A percentile compares a stretch with the other conserved stretches of the same genome.
Conservation (phyloP, 2,888 invertebrate species). For the Drosophila paramelanica region DNA sequence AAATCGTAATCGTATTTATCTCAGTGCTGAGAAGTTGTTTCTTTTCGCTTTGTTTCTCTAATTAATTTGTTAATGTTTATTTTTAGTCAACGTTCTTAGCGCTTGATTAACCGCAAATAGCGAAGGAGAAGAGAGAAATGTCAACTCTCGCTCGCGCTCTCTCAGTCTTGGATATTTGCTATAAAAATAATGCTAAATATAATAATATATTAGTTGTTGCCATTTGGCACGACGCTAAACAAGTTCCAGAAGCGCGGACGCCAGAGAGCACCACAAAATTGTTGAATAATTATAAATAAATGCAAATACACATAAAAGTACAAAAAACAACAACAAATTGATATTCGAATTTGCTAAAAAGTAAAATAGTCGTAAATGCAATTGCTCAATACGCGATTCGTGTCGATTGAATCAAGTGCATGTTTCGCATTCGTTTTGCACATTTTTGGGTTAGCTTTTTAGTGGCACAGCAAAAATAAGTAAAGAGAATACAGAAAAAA, state of each 20-base stretch:
- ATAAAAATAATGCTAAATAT: constrained; percentile 61
- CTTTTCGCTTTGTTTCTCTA: constrained; percentile 41
- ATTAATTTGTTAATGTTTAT: constrained; percentile 79
- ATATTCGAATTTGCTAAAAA: constrained; percentile 26
- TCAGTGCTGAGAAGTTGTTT: constrained; percentile 19
- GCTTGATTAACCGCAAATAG: constrained; percentile 70
- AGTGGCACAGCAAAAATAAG: constrained; percentile 22
- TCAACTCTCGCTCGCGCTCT: constrained; percentile 6
- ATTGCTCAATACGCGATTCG: constrained; percentile 44
- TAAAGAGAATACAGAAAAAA: background rate
- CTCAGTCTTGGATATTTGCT: constrained; percentile 33
- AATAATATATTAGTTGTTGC: constrained; percentile 68
- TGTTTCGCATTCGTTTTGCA: constrained; percentile 50
- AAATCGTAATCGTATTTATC: constrained; percentile 6
- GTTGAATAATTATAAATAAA: constrained; percentile 25
- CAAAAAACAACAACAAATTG: constrained; percentile 25
- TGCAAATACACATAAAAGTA: constrained; percentile 7
- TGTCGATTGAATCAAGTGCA: constrained; percentile 58
- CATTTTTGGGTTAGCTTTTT: constrained; percentile 30
- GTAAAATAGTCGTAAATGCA: constrained; percentile 17
- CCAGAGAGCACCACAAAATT: background rate
- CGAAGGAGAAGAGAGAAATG: background rate
- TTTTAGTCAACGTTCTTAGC: constrained; percentile 68
- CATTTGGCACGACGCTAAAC: constrained; percentile 69
- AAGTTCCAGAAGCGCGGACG: constrained; percentile 37